phyloP scores from a whole-genome alignment of 2,113 vertebrate genomes.

The Nannobrachium achirus region DNA sequence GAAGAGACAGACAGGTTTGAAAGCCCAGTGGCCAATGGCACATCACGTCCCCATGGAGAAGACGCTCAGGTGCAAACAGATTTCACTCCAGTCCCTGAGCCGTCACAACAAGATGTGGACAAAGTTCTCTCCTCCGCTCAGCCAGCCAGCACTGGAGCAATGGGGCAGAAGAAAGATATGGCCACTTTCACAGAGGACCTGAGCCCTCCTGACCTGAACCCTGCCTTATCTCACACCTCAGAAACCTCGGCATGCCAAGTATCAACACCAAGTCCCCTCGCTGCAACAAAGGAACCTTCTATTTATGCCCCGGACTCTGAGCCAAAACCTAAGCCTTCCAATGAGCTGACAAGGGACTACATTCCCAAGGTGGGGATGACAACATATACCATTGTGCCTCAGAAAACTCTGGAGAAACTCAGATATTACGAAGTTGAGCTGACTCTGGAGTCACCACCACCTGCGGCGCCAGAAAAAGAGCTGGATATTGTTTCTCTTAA shows the following conservation, averaged over 20 bases:
- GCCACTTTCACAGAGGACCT: conserved; percentile 71
- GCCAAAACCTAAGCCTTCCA: conserved; percentile 90
- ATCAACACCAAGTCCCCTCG: conserved; percentile 23
- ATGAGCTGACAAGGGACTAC: conserved; percentile 94
- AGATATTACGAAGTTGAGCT: conserved; percentile 84
- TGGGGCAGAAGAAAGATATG: conserved; percentile 57
- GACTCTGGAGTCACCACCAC: conserved; percentile 70
- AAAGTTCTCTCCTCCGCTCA: conserved; percentile 8
- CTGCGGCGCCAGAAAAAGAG: conserved; percentile 41
- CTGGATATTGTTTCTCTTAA: conserved; percentile 36
- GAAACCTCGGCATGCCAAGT: conserved; percentile 36
- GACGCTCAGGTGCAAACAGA: conserved; percentile 61
- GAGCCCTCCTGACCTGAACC: conserved; percentile 18
- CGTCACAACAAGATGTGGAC: conserved; percentile 21
- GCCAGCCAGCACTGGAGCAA: conserved; percentile 7
- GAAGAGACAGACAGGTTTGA: conserved; percentile 22
- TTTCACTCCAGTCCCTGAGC: conserved; percentile 17
- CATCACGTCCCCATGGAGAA: conserved; percentile 36
- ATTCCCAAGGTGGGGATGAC: conserved; percentile 97
- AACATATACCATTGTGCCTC: conserved; percentile 95
- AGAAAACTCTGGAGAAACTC: conserved; percentile 84
- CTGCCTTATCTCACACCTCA: conserved; percentile 17
- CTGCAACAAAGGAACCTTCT: conserved; percentile 63
- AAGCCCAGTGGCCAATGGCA: conserved; percentile 7
- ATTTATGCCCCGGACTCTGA: conserved; percentile 78